A percentile compares a stretch with the other conserved stretches of the same genome.
phyloP scores from a whole-genome alignment of 1,140 invertebrate genomes.

The Tetranychus cinnabarinus region DNA sequence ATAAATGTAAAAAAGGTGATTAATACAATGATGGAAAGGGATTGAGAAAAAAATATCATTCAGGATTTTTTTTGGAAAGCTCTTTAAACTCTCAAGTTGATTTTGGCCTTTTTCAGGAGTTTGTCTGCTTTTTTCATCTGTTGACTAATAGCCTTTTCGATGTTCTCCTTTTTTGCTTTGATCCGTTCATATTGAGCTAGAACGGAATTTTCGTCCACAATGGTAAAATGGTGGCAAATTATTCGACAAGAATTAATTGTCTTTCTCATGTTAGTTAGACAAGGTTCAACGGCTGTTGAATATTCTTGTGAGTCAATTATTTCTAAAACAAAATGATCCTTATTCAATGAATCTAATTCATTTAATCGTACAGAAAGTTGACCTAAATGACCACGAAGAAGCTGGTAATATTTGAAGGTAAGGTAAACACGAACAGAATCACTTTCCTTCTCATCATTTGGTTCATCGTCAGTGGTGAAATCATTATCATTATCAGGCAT shows the following conservation, averaged over 20 bases:
- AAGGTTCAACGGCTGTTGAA: neutral
- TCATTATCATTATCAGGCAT: too few relatives aligned
- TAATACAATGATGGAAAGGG: too few relatives aligned
- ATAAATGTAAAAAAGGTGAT: too few relatives aligned
- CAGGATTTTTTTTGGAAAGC: too few relatives aligned
- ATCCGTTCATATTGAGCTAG: neutral
- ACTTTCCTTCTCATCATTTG: too few relatives aligned
- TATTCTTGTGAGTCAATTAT: neutral
- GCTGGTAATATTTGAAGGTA: neutral
- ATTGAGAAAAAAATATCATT: too few relatives aligned
- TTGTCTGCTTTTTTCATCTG: neutral
- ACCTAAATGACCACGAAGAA: neutral
- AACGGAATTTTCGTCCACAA: neutral
- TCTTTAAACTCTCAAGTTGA: neutral
- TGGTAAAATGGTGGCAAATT: neutral
- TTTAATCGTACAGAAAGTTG: neutral
- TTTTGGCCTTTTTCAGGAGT: neutral
- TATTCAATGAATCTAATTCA: neutral
- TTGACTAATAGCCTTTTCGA: neutral
- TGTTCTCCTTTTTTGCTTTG: neutral
- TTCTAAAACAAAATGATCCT: neutral
- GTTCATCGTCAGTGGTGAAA: too few relatives aligned
- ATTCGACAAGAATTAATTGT: neutral
- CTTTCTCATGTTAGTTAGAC: neutral
- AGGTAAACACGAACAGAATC: neutral